Evolutionary conservation across 30 jellyfish, hydroid and myxozoan genomes (phyloP).

Genomic region (Morbakka virulenta): DNA sequence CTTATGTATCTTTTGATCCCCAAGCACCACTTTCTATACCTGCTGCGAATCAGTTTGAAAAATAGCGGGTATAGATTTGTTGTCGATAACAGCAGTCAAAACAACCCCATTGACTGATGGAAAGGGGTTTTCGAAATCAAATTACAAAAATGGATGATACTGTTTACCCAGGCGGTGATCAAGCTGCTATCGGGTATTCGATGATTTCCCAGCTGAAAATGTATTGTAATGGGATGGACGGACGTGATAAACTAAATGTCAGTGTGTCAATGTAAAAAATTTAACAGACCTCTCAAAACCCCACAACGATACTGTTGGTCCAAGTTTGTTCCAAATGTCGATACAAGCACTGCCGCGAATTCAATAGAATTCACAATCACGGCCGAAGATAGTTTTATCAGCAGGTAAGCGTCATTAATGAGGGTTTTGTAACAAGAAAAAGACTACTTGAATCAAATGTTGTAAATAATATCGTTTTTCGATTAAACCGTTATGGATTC

Average conservation of each 20-base stretch:
- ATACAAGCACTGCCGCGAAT: neutral
- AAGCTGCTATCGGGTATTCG: constrained; percentile 22
- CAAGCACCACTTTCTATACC: too few species aligned
- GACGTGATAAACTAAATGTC: constrained; percentile 2
- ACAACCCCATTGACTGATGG: too few species aligned
- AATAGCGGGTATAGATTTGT: too few species aligned
- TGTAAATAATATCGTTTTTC: neutral
- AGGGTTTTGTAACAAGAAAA: constrained; percentile 30
- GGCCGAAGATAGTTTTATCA: neutral
- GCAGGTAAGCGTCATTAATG: neutral
- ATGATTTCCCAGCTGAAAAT: constrained; percentile 16
- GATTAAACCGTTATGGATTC: too few species aligned
- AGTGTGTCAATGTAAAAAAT: constrained; percentile 12
- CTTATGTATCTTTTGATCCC: too few species aligned
- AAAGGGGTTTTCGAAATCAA: too few species aligned
- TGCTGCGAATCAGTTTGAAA: too few species aligned
- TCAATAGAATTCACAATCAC: neutral
- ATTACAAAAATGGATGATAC: neutral
- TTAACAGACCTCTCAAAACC: constrained; percentile 14
- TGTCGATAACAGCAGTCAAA: too few species aligned
- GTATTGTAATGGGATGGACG: constrained; percentile 4
- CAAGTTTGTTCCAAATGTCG: constrained; percentile 14
- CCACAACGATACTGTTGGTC: constrained; percentile 11
- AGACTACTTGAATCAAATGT: constrained; percentile 13
- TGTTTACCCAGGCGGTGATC: constrained; percentile 13